Evolutionary conservation across 2,113 vertebrate genomes (phyloP).

Genomic region (Nothocercus nigrocapillus): DNA sequence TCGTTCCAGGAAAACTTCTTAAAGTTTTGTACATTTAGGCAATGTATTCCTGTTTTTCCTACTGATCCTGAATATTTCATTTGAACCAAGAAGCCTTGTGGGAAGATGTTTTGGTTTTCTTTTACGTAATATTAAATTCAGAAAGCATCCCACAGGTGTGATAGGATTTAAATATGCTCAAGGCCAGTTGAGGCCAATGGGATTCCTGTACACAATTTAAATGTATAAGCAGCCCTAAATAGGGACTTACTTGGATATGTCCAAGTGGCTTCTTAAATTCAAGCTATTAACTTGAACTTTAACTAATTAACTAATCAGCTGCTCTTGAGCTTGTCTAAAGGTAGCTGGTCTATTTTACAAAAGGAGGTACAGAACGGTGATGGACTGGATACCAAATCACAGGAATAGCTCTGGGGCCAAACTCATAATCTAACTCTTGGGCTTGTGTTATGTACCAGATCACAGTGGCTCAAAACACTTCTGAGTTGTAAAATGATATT

Average conservation of each 20-base stretch:
- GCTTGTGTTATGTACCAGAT: background rate
- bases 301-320: background rate
- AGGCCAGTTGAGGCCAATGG: background rate
- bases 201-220: background rate
- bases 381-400: background rate
- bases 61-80: background rate
- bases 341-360: background rate
- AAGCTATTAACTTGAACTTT: background rate
- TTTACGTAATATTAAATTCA: conserved; percentile 3
- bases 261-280: background rate
- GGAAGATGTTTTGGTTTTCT: background rate
- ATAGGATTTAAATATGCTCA: background rate
- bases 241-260: background rate
- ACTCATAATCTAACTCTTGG: background rate
- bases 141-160: background rate
- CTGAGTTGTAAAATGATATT: background rate
- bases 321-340: background rate
- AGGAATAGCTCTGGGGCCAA: background rate
- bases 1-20: background rate
- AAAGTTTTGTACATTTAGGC: background rate
- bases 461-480: background rate
- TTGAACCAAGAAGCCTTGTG: background rate
- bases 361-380: background rate
- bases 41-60: background rate
- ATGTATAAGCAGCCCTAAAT: background rate